Conservation (phyloP, 2,888 invertebrate species). For the Deroplatys truncata region DNA sequence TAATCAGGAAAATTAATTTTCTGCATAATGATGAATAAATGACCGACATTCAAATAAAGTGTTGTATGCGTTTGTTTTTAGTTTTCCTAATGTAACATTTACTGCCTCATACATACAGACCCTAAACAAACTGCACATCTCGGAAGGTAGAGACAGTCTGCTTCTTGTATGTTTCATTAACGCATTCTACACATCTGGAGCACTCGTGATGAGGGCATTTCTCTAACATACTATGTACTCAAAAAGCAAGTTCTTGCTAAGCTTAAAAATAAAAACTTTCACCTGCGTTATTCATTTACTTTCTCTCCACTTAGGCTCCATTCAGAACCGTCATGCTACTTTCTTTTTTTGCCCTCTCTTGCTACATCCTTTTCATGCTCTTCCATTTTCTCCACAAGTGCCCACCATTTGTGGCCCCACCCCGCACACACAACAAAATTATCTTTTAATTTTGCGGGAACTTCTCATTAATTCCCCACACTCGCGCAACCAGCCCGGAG, state of each 20-base stretch:
- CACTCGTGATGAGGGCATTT: background rate
- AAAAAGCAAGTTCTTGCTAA: constrained; percentile 17
- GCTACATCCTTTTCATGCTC: background rate
- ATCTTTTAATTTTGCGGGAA: constrained; percentile 28
- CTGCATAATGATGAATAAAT: too few relatives aligned
- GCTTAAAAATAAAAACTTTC: constrained; percentile 26
- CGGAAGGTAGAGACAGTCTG: background rate
- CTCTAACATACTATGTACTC: background rate
- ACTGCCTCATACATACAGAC: too few relatives aligned
- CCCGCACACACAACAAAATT: constrained; percentile 18
- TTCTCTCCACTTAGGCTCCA: background rate
- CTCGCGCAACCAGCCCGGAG: background rate
- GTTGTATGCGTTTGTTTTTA: too few relatives aligned
- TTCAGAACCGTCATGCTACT: background rate
- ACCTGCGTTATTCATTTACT: background rate
- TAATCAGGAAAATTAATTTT: too few relatives aligned
- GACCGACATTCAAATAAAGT: too few relatives aligned
- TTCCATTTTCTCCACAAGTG: background rate
- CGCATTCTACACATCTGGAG: background rate
- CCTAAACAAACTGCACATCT: too few relatives aligned
- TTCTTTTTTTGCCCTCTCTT: background rate
- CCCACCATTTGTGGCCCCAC: constrained; percentile 1
- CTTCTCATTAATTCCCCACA: constrained; percentile 29
- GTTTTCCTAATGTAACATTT: too few relatives aligned
- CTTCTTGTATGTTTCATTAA: background rate